Percentiles rank a stretch among this genome's conserved stretches.
Evolutionary conservation across 2,113 vertebrate species (phyloP).

Genomic region (Fulica atra): DNA sequence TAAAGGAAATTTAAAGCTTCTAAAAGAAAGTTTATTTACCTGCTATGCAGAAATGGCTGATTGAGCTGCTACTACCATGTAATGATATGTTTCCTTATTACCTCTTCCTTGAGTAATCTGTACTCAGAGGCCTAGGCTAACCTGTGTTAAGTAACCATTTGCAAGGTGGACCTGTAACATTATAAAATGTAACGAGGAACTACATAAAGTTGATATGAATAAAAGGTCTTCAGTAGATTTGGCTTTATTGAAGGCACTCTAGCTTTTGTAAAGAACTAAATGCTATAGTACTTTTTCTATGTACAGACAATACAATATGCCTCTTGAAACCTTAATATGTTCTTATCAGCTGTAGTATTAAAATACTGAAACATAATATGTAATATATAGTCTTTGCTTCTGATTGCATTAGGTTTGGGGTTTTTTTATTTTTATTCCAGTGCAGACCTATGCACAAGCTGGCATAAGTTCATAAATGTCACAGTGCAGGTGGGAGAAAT

Average conservation of each 20-base stretch:
- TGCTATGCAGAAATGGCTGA: background rate
- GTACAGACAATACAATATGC: background rate
- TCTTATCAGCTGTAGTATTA: background rate
- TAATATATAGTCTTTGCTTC: background rate
- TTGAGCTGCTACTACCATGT: background rate
- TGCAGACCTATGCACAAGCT: background rate
- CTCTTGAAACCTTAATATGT: background rate
- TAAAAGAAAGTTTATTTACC: background rate
- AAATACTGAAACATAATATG: background rate
- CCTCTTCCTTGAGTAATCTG: background rate
- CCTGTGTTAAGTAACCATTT: background rate
- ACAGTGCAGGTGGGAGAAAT: background rate
- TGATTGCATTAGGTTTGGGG: background rate
- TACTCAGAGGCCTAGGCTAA: background rate
- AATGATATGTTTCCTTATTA: background rate
- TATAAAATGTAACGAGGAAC: background rate
- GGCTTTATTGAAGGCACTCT: background rate
- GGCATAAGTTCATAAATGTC: background rate
- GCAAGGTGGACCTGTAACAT: background rate
- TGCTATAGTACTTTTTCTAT: background rate
- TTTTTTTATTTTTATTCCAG: background rate
- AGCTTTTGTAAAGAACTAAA: background rate
- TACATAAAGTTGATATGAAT: background rate
- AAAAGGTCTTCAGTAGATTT: background rate
- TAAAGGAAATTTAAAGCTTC: background rate